phyloP scores from a whole-genome alignment of 2,888 invertebrate species.

The Aporophyla nigra region DNA sequence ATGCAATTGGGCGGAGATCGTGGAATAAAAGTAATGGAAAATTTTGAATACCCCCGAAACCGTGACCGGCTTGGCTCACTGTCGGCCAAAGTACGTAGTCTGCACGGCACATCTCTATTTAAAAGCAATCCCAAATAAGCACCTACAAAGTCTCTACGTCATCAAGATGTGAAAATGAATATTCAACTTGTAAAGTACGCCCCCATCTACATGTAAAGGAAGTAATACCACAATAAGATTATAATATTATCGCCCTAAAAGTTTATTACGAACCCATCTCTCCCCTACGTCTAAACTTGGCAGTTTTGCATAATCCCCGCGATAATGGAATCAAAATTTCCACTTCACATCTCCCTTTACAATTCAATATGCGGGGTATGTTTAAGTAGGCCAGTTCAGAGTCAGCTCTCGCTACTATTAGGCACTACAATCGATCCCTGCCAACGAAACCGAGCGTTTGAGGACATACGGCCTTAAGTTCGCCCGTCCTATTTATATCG shows the following conservation, averaged over 20 bases:
- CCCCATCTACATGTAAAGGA: slow-evolving; percentile 23
- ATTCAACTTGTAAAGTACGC: slow-evolving; percentile 28
- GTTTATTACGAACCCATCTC: slow-evolving; percentile 23
- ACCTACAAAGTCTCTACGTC: neutral
- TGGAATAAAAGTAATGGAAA: too few species aligned
- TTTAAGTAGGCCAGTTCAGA: slow-evolving; percentile 62
- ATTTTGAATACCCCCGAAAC: too few species aligned
- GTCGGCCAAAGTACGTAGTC: too few species aligned
- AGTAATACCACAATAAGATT: slow-evolving; percentile 39
- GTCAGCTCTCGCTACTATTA: slow-evolving; percentile 44
- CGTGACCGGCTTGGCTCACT: too few species aligned
- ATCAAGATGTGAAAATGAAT: slow-evolving; percentile 18
- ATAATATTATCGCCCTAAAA: slow-evolving; percentile 51
- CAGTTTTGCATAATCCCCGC: slow-evolving; percentile 53
- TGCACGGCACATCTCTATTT: too few species aligned
- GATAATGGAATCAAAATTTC: slow-evolving; percentile 50
- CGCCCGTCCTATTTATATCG: slow-evolving; percentile 88
- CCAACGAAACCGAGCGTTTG: slow-evolving; percentile 84
- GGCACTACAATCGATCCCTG: slow-evolving; percentile 80
- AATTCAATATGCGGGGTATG: slow-evolving; percentile 36
- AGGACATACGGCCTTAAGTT: slow-evolving; percentile 79
- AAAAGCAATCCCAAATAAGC: neutral
- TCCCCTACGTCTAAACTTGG: slow-evolving; percentile 40
- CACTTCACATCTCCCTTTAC: slow-evolving; percentile 38
- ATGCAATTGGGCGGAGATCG: too few species aligned